Evolutionary conservation across 2,113 vertebrate species (phyloP), one percentile per base, ranked within the genome.

Genomic region (Odontophorus gujanensis): DNA sequence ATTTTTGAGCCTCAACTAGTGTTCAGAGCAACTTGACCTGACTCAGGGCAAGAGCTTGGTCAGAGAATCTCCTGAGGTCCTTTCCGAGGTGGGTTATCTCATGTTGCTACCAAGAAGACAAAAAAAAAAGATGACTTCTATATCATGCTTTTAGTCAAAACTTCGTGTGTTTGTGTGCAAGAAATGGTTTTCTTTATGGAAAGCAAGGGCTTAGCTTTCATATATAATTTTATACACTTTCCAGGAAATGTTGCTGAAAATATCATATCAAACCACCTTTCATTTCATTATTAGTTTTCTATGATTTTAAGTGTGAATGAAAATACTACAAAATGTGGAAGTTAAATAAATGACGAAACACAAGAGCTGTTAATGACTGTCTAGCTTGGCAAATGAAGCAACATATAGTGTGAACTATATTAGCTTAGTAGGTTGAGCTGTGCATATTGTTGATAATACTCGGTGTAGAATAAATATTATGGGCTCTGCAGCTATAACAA

Each of bases 251-350:
- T 80, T 81, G 57, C 71, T 85, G 63, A 89, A 91, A 89, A 91
- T 87, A 74, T 22, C 55, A 4, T 93, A 93, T 95, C 91, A 87
- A 95, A 78, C 63, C 50, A 77, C 76, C 25, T 80, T 85, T 51
- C 6, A 72, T 87, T 87, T 87, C 51, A 83, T 92, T 88, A 95
- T 78, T 68, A 85, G 38, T 18, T n/a, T 67, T 81, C 45, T 78
- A 57, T 92, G 84, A 69, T 80, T 91, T 92, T 87, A 87, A 67
- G 87, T 92, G 78, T 4, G 2, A 95, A 95, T 90, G 51, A 94
- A 94, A 94, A 95, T 94, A 95, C 88, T 94, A 79, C 61, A 82
- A 92, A 94, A 90, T 80, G 72, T 81, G 65, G 68, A 92, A 95
- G 71, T 94, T 83, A 94, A 96, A 92, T 82, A 95, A 89, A 95